Base-by-base conservation (phyloP, 1,140 invertebrate genomes). In the Monomorium pharaonis region DNA sequence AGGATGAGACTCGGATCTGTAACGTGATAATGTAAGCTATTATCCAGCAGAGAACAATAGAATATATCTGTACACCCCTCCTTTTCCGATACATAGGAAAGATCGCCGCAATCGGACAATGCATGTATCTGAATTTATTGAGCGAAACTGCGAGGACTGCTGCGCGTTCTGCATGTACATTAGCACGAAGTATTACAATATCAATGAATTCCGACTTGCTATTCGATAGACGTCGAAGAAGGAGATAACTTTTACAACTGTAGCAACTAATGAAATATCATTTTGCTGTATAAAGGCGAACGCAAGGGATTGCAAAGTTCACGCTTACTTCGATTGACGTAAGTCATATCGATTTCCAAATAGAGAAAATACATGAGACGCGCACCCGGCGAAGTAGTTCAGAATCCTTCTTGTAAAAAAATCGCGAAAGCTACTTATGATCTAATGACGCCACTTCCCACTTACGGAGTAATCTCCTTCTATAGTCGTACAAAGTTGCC, bases 401-500 rank as follows among this genome's bases (percentile, higher is more conserved):
- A 47, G 67, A 83, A 74, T 33, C 18, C 42, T 37, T 83, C 18
- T 51, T 58, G n/a, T 83, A 58, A 83, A 72, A 42, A 83, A 83
- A 56, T 83, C 78, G 24, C 60, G 42, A 77, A 80, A 78, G 65
- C 75, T 83, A 77, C 83, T 75, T 60, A 49, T 56, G 76, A 84
- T 80, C 65, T 83, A 58, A 67, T 70, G 60, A 74, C 44, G 27
- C 42, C 58, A 42, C 47, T 24, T 18, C n/a, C 49, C 24, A 62
- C 70, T 37, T 72, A 30, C 24, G 54, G 47, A 74, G 78, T 74
- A 74, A 83, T 83, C 78, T 83, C 51, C 44, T 24, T 83, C 67
- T 47, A 58, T 72, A 81, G 78, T 81, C 42, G 67, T 83, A 58
- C 78, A 83, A 83, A 83, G 78, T 83, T 83, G 51, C 78, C 67